A percentile compares a stretch with the other conserved stretches of the same genome.
Evolutionary conservation across 2,797 vertebrate species (phyloP).

Genomic region (Ctenopoma multispine): DNA sequence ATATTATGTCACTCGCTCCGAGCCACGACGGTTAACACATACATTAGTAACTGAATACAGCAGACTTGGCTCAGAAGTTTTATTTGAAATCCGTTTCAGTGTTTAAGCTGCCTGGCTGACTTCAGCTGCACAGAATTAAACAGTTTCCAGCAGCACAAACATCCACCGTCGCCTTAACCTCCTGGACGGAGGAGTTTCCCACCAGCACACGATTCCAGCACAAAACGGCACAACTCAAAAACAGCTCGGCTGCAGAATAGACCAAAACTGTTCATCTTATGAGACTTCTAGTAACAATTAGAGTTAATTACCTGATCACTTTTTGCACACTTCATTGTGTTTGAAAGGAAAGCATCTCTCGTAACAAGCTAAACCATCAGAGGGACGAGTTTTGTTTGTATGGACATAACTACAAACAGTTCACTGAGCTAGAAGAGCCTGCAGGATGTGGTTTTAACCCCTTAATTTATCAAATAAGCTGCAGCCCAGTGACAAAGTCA

Average conservation of each 20-base stretch:
- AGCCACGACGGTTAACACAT: conserved; percentile 49
- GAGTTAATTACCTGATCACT: too few relatives aligned
- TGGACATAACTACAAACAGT: too few relatives aligned
- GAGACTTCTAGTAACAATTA: background rate
- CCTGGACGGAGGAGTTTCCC: conserved; percentile 12
- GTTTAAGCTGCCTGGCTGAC: conserved; percentile 35
- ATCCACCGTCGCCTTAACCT: background rate
- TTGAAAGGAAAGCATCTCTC: too few relatives aligned
- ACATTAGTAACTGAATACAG: conserved; percentile 67
- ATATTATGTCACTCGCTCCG: conserved; percentile 68
- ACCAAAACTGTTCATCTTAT: background rate
- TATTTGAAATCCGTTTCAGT: conserved; percentile 39
- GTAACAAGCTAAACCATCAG: too few relatives aligned
- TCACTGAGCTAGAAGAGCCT: too few relatives aligned
- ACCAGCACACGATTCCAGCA: background rate
- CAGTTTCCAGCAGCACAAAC: conserved; percentile 16
- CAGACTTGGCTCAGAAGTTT: conserved; percentile 48
- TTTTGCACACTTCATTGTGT: too few relatives aligned
- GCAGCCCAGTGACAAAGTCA: too few relatives aligned
- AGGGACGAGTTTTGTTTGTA: too few relatives aligned
- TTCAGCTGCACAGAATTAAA: conserved; percentile 55
- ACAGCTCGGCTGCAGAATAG: background rate
- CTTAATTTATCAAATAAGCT: too few relatives aligned
- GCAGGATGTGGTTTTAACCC: too few relatives aligned
- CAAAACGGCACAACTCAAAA: background rate